phyloP scores from a whole-genome alignment of 2,113 vertebrate species.

The Daphoenositta chrysoptera region DNA sequence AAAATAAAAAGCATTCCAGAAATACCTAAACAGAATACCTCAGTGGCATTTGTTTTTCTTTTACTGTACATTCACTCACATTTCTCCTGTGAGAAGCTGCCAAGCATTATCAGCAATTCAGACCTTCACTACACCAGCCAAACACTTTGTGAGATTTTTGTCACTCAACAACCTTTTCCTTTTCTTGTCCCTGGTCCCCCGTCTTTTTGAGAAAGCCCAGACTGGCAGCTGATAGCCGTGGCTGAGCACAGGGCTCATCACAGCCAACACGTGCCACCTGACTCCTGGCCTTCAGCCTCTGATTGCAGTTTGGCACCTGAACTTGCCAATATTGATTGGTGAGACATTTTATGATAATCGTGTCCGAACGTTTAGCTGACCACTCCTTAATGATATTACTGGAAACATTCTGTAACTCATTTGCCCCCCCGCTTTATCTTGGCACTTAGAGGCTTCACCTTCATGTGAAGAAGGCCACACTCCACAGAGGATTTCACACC shows the following conservation, averaged over 20 bases:
- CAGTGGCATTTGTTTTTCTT: neutral
- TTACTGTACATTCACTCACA: neutral
- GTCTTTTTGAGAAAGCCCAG: neutral
- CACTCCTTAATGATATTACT: neutral
- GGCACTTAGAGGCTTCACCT: neutral
- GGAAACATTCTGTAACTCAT: neutral
- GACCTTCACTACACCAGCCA: neutral
- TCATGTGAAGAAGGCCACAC: neutral
- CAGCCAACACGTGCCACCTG: neutral
- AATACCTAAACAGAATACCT: neutral
- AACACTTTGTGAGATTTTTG: neutral
- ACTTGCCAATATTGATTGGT: neutral
- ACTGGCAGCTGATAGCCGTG: neutral
- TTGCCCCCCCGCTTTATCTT: neutral
- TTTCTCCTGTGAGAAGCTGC: neutral
- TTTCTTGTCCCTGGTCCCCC: neutral
- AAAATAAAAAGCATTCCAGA: neutral
- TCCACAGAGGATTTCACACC: neutral
- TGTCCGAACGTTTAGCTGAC: neutral
- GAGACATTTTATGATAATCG: neutral
- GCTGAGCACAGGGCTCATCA: neutral
- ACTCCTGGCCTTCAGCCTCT: neutral
- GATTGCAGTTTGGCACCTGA: neutral
- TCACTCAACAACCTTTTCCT: neutral
- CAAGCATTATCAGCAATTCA: fast-evolving